Evolutionary conservation across 92 coral and sea anemone species (phyloP), one percentile per base, ranked within the genome.

Genomic region (Epizoanthus ramosus): DNA sequence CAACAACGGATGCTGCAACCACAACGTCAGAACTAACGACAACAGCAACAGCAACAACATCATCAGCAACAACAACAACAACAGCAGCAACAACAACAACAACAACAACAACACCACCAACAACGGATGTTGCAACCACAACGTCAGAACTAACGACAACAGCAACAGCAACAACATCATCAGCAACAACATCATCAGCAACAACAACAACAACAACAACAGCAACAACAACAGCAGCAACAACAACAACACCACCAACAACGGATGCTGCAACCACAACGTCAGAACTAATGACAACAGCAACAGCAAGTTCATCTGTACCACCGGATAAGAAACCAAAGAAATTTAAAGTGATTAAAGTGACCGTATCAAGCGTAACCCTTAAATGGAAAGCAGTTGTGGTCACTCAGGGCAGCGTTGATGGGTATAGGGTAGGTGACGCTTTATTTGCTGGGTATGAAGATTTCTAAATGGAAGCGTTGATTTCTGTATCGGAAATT

Each of bases 61-160:
- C 31, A 28, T 0, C 23, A 57, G 12, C 31, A 19, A 41, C 83
- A 9, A 8, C n/a, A 17, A 18, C 84, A 54, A 28, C 31, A 28
- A 28, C 23, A 57, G 12, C 83, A 74, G 15, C 85, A 15, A 12
- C 5, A 25, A 45, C 80, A 85, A 66, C 74, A 86, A 6, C 80
- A 45, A 6, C 25, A 28, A 15, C 79, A 47, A 67, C 79, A 80
- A 63, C 23, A 81, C 5, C 80, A 37, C 57, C 15, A 83, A 58
- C 50, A 83, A 37, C 73, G 19, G 28, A 1, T n/a, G 43, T 8
- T 24, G 18, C 79, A 70, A 24, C 85, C 52, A 9, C 23, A 41
- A 3, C 39, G 3, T 5, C 53, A 12, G 31, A 77, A 67, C 19
- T 63, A 47, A 23, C 23, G 10, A 33, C 63, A 25, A 5, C 83